Evolutionary conservation across 2,888 invertebrate species (phyloP), one percentile per base, ranked within the genome.

Genomic region (Eristalinus aeneus): DNA sequence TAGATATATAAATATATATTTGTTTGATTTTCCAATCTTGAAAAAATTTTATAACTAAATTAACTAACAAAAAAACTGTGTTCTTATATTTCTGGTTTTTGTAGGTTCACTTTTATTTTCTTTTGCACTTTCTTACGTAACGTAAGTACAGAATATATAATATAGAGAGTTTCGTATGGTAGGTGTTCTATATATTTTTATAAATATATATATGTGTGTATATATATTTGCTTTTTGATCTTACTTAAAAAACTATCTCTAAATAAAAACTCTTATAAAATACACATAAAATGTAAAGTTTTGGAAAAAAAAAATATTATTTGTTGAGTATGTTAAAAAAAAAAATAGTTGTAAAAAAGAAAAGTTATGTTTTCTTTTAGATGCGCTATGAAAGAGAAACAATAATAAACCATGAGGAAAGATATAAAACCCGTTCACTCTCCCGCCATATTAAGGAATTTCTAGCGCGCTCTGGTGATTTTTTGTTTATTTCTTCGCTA

Each of bases 81-180:
- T 64, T 65, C 65, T 68, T 75, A 20, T 76, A 34, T 61, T 63
- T 65, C 27, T 27, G 27, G 27, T 68, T 54, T 74, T 36, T 69
- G 69, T 75, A 5, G 68, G 56, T 56, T 39, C 27, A 64, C 46
- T 23, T 63, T 73, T 65, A 71, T 46, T 82, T 82, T 86, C 77
- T 74, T 86, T 86, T 86, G 82, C 86, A 86, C 86, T 86, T 73
- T 82, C 67, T 80, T 85, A 76, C 85, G 73, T 85, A 79, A 79
- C 79, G 79, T 79, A 80, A 80, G 73, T 79, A 73, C 31, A 67
- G 77, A 76, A 75, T 69, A 69, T 77, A 65, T 74, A 54, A 36
- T 77, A 82, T 77, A 78, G 74, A 86, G 76, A 77, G 78, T 82
- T 77, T 61, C 67, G 74, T 83, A 76, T 60, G 54, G 69, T 78